Base-by-base conservation (phyloP, 2,888 invertebrate species). In the Dioctria rufipes region DNA sequence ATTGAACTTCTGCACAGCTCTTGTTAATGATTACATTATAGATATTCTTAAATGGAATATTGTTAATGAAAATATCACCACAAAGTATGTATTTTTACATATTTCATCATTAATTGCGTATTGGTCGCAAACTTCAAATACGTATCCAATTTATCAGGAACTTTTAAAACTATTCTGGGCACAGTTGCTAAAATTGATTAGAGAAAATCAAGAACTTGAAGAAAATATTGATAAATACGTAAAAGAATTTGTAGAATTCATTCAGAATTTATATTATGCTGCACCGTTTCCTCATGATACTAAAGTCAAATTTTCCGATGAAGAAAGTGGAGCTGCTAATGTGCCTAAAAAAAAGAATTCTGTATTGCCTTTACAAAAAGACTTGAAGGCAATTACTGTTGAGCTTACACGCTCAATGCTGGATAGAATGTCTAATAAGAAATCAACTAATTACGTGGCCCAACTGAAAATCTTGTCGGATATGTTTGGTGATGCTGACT, bases 381-480 rank as follows among this genome's bases (percentile, higher is more conserved):
- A 88, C 39, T 82, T 88, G 2, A 87, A 86, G 49, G 84, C 86
- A 49, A 82, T 89, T 71, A 86, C 86, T 37, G 82, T 86, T 42
- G 84, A 86, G 43, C 81, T 88, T 25, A 85, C 86, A 37, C 83
- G 86, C 77, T 88, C 90, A 11, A 93, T 93, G 85, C 89, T 94
- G 11, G 89, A 90, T n/a, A 90, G 90, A 79, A 91, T 92, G 0
- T 87, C 87, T 3, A 85, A 87, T 6, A 88, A 89, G 39, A 88
- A 90, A 78, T 86, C 90, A 3, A 88, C 89, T 1, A 88, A 89
- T 3, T 90, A 93, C 42, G 84, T 93, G 13, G 87, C 89, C 6
- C 90, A 92, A 75, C 84, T 94, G 3, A 89, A 90, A 67, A 88
- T 90, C 6, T 85, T 94, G 4, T 87, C 93, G 0, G 86, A 88